Conservation (phyloP, 2,797 vertebrate species). For the Lagodon rhomboides region DNA sequence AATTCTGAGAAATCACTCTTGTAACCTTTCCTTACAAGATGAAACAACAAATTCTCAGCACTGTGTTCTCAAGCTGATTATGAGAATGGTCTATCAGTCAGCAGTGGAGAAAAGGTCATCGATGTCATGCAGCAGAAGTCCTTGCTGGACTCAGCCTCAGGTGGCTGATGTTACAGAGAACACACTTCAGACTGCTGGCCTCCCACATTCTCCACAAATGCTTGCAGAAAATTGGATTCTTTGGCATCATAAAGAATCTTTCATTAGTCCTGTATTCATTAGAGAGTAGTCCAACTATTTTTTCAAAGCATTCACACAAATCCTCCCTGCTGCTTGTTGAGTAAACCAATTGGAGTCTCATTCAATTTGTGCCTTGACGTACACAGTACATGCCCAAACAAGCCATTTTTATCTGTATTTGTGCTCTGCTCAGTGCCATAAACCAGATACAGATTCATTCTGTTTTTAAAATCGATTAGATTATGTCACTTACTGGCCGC, state of each 20-base stretch:
- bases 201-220: not conserved
- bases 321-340: not conserved
- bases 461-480: slow-evolving; percentile 7
- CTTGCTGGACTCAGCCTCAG: not conserved
- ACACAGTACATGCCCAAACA: not conserved
- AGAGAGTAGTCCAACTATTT: not conserved
- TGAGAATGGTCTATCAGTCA: slow-evolving; percentile 5
- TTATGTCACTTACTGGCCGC: not conserved
- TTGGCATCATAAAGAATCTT: not conserved
- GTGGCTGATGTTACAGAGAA: not conserved
- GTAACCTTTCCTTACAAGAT: not conserved
- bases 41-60: not conserved
- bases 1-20: not conserved
- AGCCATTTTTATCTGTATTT: slow-evolving; percentile 4
- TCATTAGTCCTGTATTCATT: not conserved
- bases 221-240: slow-evolving; percentile 9
- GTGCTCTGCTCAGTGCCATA: not conserved
- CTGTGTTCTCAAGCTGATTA: not conserved
- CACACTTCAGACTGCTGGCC: not conserved
- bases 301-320: slow-evolving; percentile 1
- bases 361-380: slow-evolving; percentile 37
- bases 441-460: not conserved
- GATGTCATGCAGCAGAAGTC: not conserved
- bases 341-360: slow-evolving; percentile 7
- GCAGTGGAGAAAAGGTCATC: not conserved